Evolutionary conservation across 2,113 vertebrate genomes (phyloP), one percentile per base, ranked within the genome.

Genomic region (Pomatostomus ruficeps): DNA sequence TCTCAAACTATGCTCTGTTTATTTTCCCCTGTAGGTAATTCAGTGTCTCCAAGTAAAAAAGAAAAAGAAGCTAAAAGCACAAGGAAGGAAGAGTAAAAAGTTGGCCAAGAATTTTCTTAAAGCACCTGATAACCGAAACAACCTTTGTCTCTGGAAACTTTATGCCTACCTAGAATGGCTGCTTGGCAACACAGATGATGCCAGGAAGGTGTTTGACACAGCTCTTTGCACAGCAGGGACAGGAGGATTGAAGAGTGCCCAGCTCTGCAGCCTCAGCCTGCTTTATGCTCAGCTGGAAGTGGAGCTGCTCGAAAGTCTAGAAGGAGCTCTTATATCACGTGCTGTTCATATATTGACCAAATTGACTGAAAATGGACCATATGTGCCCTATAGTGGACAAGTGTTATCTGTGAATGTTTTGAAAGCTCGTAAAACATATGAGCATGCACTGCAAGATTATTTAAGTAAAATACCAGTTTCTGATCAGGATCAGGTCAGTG

Each of bases 81-180:
- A 99, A 94, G 99, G 99, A 23, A 99, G 98, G 95, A 98, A 97
- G 91, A 99, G 99, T 97, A 99, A 99, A 96, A 98, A 98, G 11
- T 72, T 99, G 51, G 98, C 98, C 76, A 99, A 99, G 95, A 98
- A 96, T 25, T 98, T 99, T 46, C 99, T 99, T 33, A 99, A 99
- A 95, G 98, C 99, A 93, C 95, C 98, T 5, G 98, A 98, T 31
- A 99, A 99, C 97, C 97, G 99, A 77, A 99, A 98, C 12, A 94
- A 98, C 5, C 83, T 99, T 85, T 97, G 96, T 49, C 97, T 99
- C 49, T 99, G 99, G 99, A 98, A 97, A 77, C 98, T 99, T 54
- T 99, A 99, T 11, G 99, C 98, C 29, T 98, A 99, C 78, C 92
- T 99, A n/a, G 99, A 99, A 71, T 99, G 99, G 99, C 76, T 99